Conservation (phyloP, 2,797 vertebrate species). For the Helostoma temminkii region DNA sequence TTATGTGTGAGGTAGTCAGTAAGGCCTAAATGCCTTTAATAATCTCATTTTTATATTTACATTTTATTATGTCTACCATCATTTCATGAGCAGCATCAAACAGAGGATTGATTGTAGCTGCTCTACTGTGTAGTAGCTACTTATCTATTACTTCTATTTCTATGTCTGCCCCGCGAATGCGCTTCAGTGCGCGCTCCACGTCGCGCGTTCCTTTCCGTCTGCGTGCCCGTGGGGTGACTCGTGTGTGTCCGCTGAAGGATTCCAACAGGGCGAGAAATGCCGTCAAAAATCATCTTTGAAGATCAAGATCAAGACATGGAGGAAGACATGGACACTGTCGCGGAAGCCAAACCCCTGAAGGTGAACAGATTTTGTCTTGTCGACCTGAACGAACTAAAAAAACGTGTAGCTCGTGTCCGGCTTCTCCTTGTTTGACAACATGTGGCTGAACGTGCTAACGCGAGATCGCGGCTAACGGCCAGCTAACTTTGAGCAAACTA, state of each 20-base stretch:
- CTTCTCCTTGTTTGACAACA: constrained; percentile 65
- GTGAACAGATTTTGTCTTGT: constrained; percentile 48
- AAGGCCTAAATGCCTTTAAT: no score
- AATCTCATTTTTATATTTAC: no score
- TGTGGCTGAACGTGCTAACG: constrained; percentile 58
- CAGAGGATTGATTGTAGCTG: no score
- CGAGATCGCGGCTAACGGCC: constrained; percentile 1
- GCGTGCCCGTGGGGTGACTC: constrained; percentile 50
- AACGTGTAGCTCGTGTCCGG: not conserved
- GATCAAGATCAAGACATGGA: constrained; percentile 64
- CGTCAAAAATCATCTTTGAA: constrained; percentile 72
- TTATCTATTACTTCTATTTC: constrained; percentile 38
- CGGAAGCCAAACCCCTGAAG: constrained; percentile 56
- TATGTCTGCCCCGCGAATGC: constrained; percentile 16
- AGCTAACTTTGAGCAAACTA: not conserved
- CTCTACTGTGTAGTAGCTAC: no score
- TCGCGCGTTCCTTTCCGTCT: constrained; percentile 72
- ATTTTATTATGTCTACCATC: no score
- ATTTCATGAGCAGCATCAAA: no score
- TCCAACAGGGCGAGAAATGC: constrained; percentile 76
- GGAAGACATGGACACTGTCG: constrained; percentile 47
- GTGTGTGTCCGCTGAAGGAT: constrained; percentile 63
- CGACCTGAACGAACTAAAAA: not conserved
- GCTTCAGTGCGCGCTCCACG: not conserved
- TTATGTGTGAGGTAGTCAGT: no score